Evolutionary conservation across 2,113 vertebrate species (phyloP), one percentile per base, ranked within the genome.

Genomic region (Peucedramus taeniatus): DNA sequence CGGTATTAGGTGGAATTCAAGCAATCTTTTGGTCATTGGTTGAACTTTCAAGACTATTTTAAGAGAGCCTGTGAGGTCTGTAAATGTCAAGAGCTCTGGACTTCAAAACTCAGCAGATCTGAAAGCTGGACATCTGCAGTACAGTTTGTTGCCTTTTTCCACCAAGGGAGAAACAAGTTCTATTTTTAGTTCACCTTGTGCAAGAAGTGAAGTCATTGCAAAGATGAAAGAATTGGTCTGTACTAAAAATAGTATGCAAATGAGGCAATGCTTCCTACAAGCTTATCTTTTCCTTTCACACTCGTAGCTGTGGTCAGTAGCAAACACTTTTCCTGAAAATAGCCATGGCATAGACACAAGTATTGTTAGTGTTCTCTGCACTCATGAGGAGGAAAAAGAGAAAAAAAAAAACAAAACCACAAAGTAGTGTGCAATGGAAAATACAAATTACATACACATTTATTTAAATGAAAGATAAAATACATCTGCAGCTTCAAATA

Each of bases 221-320:
- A 95, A 96, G 90, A 95, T 87, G 96, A 97, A 94, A 96, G 92
- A 92, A 94, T 89, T 84, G 83, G 83, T 95, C 92, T 78, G 54
- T 75, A 71, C 93, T 93, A 96, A 96, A 96, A 96, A 95, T 96
- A 97, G 69, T 45, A 96, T 97, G 88, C 63, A 96, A 97, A 97
- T 95, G 60, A 96, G 77, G 60, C 85, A 61, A 30, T 78, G 84
- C 63, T 86, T 95, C 68, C 61, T 60, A 74, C 77, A 56, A 57
- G 83, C 88, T 96, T 94, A 95, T 96, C 92, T 97, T 81, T 92
- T 93, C 61, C 77, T 66, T 92, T 95, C 92, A 96, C 86, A 81
- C 37, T 71, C 49, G 2, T 59, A 83, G 49, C 54, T 63, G 24
- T 50, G 93, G 85, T 78, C 92, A 93, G 80, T 6, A 84, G 42